These are phyloP conservation scores for Hybognathus amarus DNA, from an alignment of 2,797 vertebrate genomes.

Conservation along the genomic window DNA sequence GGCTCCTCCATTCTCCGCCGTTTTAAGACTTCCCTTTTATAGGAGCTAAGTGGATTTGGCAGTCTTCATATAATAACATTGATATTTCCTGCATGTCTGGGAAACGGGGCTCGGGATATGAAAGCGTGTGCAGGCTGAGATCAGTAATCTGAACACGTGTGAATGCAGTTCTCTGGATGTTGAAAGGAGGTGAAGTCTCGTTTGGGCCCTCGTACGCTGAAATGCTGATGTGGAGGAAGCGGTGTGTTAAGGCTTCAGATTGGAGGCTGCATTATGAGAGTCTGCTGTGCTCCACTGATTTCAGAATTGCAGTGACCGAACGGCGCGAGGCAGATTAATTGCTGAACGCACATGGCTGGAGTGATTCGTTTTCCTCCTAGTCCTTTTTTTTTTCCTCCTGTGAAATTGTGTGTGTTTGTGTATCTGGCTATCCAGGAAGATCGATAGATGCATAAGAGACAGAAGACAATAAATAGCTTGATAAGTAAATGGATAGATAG, in stretches of 20 bases:
- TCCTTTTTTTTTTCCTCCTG: background rate
- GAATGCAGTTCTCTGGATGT: slow-evolving; percentile 67
- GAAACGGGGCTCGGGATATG: slow-evolving; percentile 63
- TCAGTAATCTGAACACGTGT: slow-evolving; percentile 72
- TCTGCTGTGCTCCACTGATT: slow-evolving; percentile 47
- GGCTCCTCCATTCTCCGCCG: background rate
- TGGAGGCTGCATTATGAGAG: slow-evolving; percentile 63
- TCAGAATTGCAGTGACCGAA: slow-evolving; percentile 28
- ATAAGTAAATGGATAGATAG: background rate
- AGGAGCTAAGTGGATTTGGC: slow-evolving; percentile 60
- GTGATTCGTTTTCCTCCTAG: slow-evolving; percentile 8
- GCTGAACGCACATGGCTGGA: background rate
- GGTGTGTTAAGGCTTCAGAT: slow-evolving; percentile 63
- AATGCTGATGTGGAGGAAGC: slow-evolving; percentile 66
- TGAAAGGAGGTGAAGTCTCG: slow-evolving; percentile 51
- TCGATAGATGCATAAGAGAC: slow-evolving; percentile 11
- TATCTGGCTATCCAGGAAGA: slow-evolving; percentile 7
- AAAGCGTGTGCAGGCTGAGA: slow-evolving; percentile 58
- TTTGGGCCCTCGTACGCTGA: slow-evolving; percentile 60
- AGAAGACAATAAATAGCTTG: background rate
- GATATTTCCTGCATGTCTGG: slow-evolving; percentile 61
- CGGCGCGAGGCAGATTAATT: slow-evolving; percentile 11
- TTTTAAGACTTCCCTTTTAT: slow-evolving; percentile 3
- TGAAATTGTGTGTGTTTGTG: background rate
- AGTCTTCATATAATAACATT: slow-evolving; percentile 60